Evolutionary conservation across 2,888 invertebrate species (phyloP).

Genomic region (Xanthia togata): DNA sequence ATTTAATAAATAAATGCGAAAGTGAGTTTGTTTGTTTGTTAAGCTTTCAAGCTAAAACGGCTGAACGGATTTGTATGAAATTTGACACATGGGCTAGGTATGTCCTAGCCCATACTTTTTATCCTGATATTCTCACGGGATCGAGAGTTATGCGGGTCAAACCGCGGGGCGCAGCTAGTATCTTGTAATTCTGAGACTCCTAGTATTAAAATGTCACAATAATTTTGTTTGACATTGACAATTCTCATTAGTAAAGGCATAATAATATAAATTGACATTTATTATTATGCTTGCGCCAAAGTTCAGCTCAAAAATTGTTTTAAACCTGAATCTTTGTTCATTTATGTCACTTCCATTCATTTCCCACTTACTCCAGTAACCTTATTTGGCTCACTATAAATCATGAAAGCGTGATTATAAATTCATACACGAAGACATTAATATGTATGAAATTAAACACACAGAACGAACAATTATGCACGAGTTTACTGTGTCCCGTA

Average conservation of each 20-base stretch:
- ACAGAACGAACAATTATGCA: constrained; percentile 52
- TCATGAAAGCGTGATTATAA: constrained; percentile 37
- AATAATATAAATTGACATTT: neutral
- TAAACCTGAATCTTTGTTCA: neutral
- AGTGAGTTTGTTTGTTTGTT: no score
- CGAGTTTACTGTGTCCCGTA: constrained; percentile 36
- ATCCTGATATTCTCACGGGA: no score
- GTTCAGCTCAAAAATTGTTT: neutral
- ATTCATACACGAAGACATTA: constrained; percentile 41
- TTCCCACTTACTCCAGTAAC: constrained; percentile 6
- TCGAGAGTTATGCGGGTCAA: no score
- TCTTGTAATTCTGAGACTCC: neutral
- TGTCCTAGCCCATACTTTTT: no score
- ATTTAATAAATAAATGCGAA: no score
- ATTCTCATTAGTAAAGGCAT: neutral
- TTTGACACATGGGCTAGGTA: no score
- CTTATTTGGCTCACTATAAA: constrained; percentile 21
- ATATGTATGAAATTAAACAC: constrained; percentile 52
- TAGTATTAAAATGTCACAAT: neutral
- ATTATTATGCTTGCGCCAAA: neutral
- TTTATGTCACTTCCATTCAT: neutral
- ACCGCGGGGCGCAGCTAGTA: neutral
- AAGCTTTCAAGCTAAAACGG: no score
- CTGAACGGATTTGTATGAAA: no score
- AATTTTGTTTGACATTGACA: neutral